phyloP scores from a whole-genome alignment of 2,113 vertebrate species.

The Tachycineta bicolor region DNA sequence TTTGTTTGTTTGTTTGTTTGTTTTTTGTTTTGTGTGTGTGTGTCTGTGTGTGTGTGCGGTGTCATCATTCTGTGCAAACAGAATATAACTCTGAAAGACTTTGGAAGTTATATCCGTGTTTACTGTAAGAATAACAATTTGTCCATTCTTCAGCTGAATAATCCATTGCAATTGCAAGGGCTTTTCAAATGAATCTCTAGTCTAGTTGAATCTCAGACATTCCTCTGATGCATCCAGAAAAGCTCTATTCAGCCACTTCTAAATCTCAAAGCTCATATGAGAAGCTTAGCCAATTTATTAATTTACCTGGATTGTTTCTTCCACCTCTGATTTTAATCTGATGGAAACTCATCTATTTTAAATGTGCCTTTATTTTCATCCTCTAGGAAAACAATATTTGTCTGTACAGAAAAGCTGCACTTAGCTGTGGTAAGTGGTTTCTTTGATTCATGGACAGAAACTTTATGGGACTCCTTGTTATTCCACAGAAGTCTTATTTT shows the following conservation, averaged over 20 bases:
- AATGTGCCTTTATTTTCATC: conserved; percentile 3
- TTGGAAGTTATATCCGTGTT: background rate
- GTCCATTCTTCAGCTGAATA: conserved; percentile 18
- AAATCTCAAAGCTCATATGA: conserved; percentile 28
- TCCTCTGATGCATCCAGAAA: conserved; percentile 35
- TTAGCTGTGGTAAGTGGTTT: conserved; percentile 30
- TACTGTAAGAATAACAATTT: background rate
- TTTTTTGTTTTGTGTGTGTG: too few species aligned
- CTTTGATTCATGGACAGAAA: conserved; percentile 40
- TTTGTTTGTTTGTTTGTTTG: too few species aligned
- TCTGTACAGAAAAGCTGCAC: conserved; percentile 2
- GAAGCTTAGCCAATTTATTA: conserved; percentile 23
- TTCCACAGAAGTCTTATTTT: conserved; percentile 39
- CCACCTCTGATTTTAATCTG: conserved; percentile 13
- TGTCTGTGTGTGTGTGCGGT: background rate
- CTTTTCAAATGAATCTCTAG: background rate
- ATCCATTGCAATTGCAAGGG: conserved; percentile 10
- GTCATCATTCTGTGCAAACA: background rate
- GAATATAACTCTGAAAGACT: background rate
- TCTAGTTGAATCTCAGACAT: conserved; percentile 8
- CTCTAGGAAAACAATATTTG: conserved; percentile 27
- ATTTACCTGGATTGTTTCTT: conserved; percentile 46
- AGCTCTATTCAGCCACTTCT: background rate
- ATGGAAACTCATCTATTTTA: conserved; percentile 12
- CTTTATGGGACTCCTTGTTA: conserved; percentile 43